Evolutionary conservation across 2,888 invertebrate species (phyloP).

Genomic region (Protodeltote pygarga): DNA sequence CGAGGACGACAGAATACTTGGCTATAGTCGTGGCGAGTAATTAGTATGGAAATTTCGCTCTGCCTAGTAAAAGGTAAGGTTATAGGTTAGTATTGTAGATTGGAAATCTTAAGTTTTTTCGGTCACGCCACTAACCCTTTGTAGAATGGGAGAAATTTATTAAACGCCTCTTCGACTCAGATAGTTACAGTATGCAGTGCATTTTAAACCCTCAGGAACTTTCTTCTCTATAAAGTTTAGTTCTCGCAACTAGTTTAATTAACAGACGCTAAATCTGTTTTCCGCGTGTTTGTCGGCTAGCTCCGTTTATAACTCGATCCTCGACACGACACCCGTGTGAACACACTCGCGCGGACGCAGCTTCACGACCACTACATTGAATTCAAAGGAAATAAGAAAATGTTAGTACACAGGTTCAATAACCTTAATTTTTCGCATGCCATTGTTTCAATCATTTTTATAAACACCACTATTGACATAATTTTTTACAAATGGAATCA

Average conservation of each 20-base stretch:
- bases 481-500: too few species aligned
- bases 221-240: slow-evolving; percentile 35
- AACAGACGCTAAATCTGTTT: slow-evolving; percentile 40
- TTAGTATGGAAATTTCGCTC: slow-evolving; percentile 54
- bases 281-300: slow-evolving; percentile 18
- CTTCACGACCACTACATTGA: slow-evolving; percentile 1
- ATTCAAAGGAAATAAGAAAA: slow-evolving; percentile 7
- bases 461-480: neutral
- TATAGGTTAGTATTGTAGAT: slow-evolving; percentile 21
- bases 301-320: slow-evolving; percentile 14
- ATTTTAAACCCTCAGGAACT: slow-evolving; percentile 24
- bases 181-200: neutral
- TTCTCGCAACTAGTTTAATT: slow-evolving; percentile 47
- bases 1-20: slow-evolving; percentile 23
- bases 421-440: slow-evolving; percentile 1
- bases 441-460: neutral
- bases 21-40: slow-evolving; percentile 36
- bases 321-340: slow-evolving; percentile 18
- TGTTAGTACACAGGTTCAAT: slow-evolving; percentile 13
- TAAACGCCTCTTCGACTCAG: too few species aligned
- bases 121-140: slow-evolving; percentile 9
- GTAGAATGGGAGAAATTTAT: too few species aligned
- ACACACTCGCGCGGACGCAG: slow-evolving; percentile 2
- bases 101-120: slow-evolving; percentile 6
- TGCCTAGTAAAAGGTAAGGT: slow-evolving; percentile 10